These are phyloP conservation scores for Scartelaos histophorus DNA, from an alignment of 2,113 vertebrate genomes.

Conservation along the genomic window DNA sequence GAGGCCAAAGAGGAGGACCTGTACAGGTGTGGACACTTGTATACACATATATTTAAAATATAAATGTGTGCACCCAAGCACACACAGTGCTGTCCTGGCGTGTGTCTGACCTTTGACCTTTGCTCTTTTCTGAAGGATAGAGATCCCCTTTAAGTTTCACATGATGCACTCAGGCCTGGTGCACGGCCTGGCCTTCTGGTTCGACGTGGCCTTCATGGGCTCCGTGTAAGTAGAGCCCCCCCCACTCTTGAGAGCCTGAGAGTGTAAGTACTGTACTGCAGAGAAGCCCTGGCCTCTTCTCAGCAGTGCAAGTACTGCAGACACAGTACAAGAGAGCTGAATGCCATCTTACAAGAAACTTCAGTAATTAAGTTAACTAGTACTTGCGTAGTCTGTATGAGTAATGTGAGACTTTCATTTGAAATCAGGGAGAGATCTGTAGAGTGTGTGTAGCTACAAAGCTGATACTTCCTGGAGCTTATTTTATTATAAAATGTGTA, in stretches of 20 bases:
- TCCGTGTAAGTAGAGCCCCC: slow-evolving; percentile 82
- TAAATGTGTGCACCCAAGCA: too few species aligned
- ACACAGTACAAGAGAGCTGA: too few species aligned
- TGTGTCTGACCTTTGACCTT: background rate
- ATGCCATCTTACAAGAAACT: too few species aligned
- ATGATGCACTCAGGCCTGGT: slow-evolving; percentile 94
- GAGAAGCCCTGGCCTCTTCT: too few species aligned
- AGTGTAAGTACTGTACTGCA: too few species aligned
- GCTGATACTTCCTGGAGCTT: too few species aligned
- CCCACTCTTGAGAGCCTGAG: too few species aligned
- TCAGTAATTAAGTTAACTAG: too few species aligned
- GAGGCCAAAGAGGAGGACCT: slow-evolving; percentile 95
- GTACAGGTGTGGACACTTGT: slow-evolving; percentile 81
- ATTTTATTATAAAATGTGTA: too few species aligned
- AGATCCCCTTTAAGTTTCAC: slow-evolving; percentile 97
- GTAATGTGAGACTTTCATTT: background rate
- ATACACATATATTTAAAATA: background rate
- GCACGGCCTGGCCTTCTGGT: slow-evolving; percentile 94
- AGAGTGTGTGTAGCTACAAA: too few species aligned
- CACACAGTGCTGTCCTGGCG: background rate
- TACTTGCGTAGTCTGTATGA: too few species aligned
- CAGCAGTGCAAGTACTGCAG: too few species aligned
- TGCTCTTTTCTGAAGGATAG: slow-evolving; percentile 79
- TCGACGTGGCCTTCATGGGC: slow-evolving; percentile 92
- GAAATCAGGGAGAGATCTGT: background rate